Percentiles rank a stretch among this genome's conserved stretches.
Evolutionary conservation across 1,140 invertebrate genomes (phyloP).

Genomic region (Batillaria attramentaria): DNA sequence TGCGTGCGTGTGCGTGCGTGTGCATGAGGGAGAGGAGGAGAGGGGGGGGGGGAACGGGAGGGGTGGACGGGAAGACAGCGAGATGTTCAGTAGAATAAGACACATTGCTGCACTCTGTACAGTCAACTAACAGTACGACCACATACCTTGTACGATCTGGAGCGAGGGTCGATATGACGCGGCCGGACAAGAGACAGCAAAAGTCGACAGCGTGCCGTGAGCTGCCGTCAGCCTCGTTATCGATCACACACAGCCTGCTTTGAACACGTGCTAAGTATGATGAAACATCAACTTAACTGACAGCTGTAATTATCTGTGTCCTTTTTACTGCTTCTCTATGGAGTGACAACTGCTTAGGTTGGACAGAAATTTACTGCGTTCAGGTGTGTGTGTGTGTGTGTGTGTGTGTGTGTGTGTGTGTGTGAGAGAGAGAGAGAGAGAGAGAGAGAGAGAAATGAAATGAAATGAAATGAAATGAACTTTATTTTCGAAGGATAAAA

Average conservation of each 20-base stretch:
- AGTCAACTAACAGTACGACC: too few relatives aligned
- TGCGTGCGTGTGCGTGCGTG: neutral
- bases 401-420: conserved; percentile 6
- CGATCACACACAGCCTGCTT: neutral
- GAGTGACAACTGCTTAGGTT: too few relatives aligned
- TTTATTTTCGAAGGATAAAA: neutral
- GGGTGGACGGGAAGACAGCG: too few relatives aligned
- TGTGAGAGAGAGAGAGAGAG: neutral
- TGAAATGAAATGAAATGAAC: neutral
- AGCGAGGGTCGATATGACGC: too few relatives aligned
- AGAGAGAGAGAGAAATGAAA: neutral
- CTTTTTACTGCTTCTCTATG: too few relatives aligned
- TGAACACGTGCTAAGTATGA: neutral
- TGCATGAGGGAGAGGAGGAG: neutral
- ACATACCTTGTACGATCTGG: too few relatives aligned
- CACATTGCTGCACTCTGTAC: too few relatives aligned
- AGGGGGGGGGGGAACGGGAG: neutral
- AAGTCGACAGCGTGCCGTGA: neutral
- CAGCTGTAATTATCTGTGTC: too few relatives aligned
- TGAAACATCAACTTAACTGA: neutral
- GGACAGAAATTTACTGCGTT: neutral
- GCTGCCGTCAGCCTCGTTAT: neutral
- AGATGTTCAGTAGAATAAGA: too few relatives aligned
- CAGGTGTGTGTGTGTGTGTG: neutral
- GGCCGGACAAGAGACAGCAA: too few relatives aligned